phyloP scores from a whole-genome alignment of 1,140 invertebrate species.

The Dolichoris vasculosae region DNA sequence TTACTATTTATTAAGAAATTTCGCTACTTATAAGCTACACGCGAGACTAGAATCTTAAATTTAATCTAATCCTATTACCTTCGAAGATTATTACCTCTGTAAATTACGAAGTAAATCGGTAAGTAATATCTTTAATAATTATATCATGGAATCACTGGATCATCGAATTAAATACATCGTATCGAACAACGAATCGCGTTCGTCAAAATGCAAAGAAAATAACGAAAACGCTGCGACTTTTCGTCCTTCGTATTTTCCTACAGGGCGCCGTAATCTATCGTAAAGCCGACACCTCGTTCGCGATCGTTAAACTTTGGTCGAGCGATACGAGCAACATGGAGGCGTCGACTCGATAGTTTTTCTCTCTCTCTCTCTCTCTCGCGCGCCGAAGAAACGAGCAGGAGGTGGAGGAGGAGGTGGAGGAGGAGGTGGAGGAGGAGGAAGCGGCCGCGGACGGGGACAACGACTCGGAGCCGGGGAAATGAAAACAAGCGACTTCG shows the following conservation, averaged over 20 bases:
- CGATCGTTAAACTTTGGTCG: constrained; percentile 42
- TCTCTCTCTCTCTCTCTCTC: not conserved
- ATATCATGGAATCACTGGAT: too few species aligned
- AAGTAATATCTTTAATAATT: not conserved
- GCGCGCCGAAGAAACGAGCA: too few species aligned
- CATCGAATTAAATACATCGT: too few species aligned
- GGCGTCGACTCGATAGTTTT: constrained; percentile 33
- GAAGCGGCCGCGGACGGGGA: constrained; percentile 28
- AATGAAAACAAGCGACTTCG: constrained; percentile 5
- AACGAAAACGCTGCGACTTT: too few species aligned
- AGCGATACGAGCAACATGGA: not conserved
- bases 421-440: too few species aligned
- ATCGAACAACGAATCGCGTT: too few species aligned
- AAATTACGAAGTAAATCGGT: not conserved
- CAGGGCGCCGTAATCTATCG: constrained; percentile 35
- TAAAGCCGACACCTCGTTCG: constrained; percentile 13
- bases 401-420: too few species aligned
- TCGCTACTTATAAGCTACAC: not conserved
- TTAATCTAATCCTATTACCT: not conserved
- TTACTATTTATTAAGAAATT: constrained; percentile 1
- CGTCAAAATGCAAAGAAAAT: too few species aligned
- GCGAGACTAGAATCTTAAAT: not conserved
- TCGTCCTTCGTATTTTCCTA: not conserved
- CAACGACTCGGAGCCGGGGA: constrained; percentile 49
- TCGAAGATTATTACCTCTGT: not conserved